Percentiles rank a stretch among this genome's conserved stretches.
phyloP scores from a whole-genome alignment of 2,113 vertebrate genomes.

The Cheilinus undulatus region DNA sequence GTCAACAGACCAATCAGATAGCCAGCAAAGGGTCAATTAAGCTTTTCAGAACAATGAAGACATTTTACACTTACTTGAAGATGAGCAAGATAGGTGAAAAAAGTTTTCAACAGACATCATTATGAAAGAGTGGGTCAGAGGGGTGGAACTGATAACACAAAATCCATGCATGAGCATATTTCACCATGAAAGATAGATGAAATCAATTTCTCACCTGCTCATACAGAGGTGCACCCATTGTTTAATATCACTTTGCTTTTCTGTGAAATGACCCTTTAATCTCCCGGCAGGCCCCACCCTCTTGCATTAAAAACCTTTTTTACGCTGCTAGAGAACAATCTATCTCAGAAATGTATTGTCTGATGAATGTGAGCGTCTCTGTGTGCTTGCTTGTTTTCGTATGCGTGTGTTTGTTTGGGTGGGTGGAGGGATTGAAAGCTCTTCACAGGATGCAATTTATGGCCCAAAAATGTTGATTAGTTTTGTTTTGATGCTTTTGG shows the following conservation, averaged over 20 bases:
- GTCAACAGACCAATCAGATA: too few species aligned
- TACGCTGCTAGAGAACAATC: constrained; percentile 27
- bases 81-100: too few species aligned
- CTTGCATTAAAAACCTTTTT: constrained; percentile 22
- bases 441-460: constrained; percentile 46
- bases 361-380: constrained; percentile 11
- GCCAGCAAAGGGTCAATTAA: too few species aligned
- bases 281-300: background rate
- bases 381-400: too few species aligned
- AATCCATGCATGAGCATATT: background rate
- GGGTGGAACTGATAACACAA: too few species aligned
- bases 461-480: constrained; percentile 41
- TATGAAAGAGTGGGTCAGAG: background rate
- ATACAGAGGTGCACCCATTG: background rate
- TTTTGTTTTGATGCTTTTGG: constrained; percentile 55
- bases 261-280: constrained; percentile 40
- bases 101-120: too few species aligned
- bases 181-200: constrained; percentile 4
- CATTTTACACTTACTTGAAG: too few species aligned
- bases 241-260: constrained; percentile 31
- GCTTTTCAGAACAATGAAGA: too few species aligned
- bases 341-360: constrained; percentile 20
- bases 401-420: background rate
- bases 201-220: constrained; percentile 19
- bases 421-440: constrained; percentile 6